Evolutionary conservation across 2,113 vertebrate species (phyloP), one percentile per base, ranked within the genome.

Genomic region (Pseudonaja textilis): DNA sequence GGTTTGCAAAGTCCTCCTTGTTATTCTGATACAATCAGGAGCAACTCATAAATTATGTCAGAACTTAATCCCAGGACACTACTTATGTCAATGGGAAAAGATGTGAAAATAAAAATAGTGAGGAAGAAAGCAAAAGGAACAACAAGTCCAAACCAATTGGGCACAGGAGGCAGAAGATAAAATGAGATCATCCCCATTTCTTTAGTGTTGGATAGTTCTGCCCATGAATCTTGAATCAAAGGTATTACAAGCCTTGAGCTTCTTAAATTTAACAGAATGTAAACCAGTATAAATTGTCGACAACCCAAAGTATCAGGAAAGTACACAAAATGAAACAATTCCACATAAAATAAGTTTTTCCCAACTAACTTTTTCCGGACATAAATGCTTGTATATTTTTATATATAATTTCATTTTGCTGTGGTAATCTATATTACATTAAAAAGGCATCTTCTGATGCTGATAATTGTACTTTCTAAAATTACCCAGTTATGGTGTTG

Each of bases 381-480:
- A 91, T 42, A 94, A 95, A 94, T 88, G 29, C 3, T 96, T 95
- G 95, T 94, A 59, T 11, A 85, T 55, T 81, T 92, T 91, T 54
- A 29, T 81, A 26, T 39, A 88, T 91, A 87, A 69, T 92, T 93
- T 92, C 85, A 91, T 95, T 90, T 96, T 93, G 25, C 61, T 93
- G 88, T 91, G 56, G 22, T 69, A 93, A 95, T 92, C 88, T 26
- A 92, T 74, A 56, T 34, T 52, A 92, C 47, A 90, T 95, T 89
- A 26, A 95, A 96, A 95, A 64, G 57, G 57, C 93, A 95, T 91
- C 5, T 55, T 47, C 0, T 1, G 42, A 8, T 50, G 85, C 92
- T 88, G 18, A 47, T 95, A 92, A 93, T 91, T 94, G 56, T 91
- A 14, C 85, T 93, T 95, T 94, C 93, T 91, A 89, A 90, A 96